A percentile compares a stretch with the other conserved stretches of the same genome.
These are phyloP conservation scores for Manis pentadactyla DNA, from an alignment of 2,797 vertebrate genomes.

Conservation along the genomic window DNA sequence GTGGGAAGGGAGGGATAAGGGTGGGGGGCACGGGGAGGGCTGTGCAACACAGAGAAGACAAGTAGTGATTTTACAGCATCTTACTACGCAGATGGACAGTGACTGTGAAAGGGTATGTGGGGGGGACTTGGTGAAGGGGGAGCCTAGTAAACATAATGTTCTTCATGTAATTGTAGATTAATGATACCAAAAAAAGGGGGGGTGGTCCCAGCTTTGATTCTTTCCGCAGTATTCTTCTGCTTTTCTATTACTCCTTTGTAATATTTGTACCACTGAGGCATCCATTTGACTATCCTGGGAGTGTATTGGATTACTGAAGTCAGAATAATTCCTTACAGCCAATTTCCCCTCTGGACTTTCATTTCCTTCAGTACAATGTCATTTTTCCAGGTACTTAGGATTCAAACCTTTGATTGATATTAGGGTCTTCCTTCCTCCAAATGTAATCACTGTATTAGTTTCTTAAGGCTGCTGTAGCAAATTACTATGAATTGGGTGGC, in stretches of 20 bases:
- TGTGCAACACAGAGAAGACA: too few relatives aligned
- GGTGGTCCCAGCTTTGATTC: not conserved
- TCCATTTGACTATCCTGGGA: not conserved
- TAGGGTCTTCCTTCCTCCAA: not conserved
- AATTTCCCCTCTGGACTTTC: not conserved
- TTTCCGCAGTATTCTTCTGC: not conserved
- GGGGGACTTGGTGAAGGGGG: accelerated
- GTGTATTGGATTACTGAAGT: not conserved
- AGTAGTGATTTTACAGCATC: too few relatives aligned
- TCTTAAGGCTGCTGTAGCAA: not conserved
- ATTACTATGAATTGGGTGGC: not conserved
- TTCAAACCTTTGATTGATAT: not conserved
- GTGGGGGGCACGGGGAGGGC: too few relatives aligned
- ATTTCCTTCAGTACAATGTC: not conserved
- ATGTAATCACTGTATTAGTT: not conserved
- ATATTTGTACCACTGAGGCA: not conserved
- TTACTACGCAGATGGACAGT: too few relatives aligned
- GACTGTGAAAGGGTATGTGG: too few relatives aligned
- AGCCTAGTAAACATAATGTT: too few relatives aligned
- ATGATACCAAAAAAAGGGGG: too few relatives aligned
- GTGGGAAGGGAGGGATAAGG: too few relatives aligned
- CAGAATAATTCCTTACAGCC: not conserved
- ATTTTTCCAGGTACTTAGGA: not conserved
- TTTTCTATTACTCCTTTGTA: not conserved
- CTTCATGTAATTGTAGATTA: too few relatives aligned